phyloP scores from a whole-genome alignment of 1,140 invertebrate species.

The Batillaria attramentaria region DNA sequence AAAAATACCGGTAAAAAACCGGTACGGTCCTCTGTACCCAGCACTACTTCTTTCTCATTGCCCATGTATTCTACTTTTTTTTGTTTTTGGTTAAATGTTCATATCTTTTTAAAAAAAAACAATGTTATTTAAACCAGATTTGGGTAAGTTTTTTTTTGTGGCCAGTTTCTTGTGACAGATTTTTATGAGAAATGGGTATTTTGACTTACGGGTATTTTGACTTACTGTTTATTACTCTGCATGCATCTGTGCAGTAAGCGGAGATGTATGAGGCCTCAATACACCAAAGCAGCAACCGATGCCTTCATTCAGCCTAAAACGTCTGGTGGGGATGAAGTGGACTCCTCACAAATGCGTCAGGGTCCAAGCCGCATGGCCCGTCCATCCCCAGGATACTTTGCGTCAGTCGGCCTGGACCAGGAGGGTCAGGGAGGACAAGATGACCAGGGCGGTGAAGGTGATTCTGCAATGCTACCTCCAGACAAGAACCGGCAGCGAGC shows the following conservation, averaged over 20 bases:
- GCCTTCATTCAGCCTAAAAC: constrained; percentile 50
- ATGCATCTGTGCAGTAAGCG: constrained; percentile 39
- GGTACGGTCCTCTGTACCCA: too few relatives aligned
- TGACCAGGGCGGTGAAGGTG: constrained; percentile 3
- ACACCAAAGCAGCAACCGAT: constrained; percentile 44
- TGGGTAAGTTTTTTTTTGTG: too few relatives aligned
- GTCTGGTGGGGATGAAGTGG: constrained; percentile 27
- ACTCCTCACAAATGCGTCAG: constrained; percentile 19
- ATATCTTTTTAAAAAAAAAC: too few relatives aligned
- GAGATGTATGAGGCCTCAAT: constrained; percentile 45
- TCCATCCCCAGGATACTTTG: constrained; percentile 9
- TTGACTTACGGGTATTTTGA: too few relatives aligned
- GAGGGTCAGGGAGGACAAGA: constrained; percentile 19
- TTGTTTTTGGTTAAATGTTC: too few relatives aligned
- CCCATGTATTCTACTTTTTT: too few relatives aligned
- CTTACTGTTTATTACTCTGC: neutral
- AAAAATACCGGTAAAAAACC: too few relatives aligned
- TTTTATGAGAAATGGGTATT: too few relatives aligned
- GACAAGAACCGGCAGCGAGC: neutral
- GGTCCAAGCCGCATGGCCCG: constrained; percentile 9
- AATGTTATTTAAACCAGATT: too few relatives aligned
- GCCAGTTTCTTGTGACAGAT: too few relatives aligned
- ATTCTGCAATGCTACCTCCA: neutral
- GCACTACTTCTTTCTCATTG: too few relatives aligned
- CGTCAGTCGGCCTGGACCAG: neutral